Evolutionary conservation across 2,113 vertebrate genomes (phyloP).

Genomic region (Coptodon rendalli): DNA sequence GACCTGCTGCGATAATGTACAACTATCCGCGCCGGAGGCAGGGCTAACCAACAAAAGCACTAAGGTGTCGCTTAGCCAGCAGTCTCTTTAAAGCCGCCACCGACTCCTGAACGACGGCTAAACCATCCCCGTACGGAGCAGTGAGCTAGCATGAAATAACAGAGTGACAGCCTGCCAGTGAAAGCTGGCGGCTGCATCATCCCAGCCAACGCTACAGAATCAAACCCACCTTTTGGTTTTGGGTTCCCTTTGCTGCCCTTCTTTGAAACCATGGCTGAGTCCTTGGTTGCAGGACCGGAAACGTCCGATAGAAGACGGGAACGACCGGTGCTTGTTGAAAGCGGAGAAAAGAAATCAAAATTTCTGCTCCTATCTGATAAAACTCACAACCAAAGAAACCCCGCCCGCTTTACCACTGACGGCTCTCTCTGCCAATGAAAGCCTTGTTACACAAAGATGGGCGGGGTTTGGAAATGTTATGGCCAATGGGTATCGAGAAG

Average conservation of each 20-base stretch:
- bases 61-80: neutral
- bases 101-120: fast-evolving
- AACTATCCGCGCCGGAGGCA: neutral
- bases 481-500: constrained; percentile 28
- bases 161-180: neutral
- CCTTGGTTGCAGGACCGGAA: neutral
- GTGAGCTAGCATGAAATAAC: neutral
- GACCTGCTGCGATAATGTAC: fast-evolving
- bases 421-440: neutral
- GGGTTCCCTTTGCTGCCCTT: constrained; percentile 23
- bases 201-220: neutral
- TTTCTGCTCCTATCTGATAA: constrained; percentile 25
- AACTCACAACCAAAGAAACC: constrained; percentile 13
- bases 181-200: neutral
- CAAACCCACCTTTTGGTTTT: constrained; percentile 59
- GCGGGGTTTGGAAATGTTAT: neutral
- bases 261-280: constrained; percentile 54
- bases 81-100: neutral
- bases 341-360: constrained; percentile 32
- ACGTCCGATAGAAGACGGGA: neutral
- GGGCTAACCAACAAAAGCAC: neutral
- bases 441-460: fast-evolving
- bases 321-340: neutral
- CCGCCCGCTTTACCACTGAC: neutral
- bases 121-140: neutral